Percentiles rank a stretch among this genome's conserved stretches.
Conservation (phyloP, 2,797 vertebrate species). For the Phrynocephalus forsythii region DNA sequence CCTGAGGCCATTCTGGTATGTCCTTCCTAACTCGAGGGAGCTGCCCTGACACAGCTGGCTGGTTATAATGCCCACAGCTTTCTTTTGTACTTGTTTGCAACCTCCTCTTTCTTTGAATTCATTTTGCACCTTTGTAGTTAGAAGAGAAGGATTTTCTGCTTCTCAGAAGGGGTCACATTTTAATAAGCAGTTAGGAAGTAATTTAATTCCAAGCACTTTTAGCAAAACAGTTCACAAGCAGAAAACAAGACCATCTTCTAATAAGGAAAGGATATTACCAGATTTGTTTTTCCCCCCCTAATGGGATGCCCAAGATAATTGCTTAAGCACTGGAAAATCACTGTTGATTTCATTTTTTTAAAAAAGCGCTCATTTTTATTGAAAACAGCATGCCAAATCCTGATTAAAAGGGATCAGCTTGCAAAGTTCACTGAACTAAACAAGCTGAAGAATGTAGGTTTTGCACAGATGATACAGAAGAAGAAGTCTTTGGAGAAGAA, state of each 20-base stretch:
- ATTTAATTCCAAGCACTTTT: constrained; percentile 30
- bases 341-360: constrained; percentile 5
- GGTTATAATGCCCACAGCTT: neutral
- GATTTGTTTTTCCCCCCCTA: constrained; percentile 1
- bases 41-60: neutral
- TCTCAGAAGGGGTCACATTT: constrained; percentile 28
- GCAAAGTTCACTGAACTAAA: neutral
- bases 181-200: neutral
- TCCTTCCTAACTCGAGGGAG: neutral
- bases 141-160: neutral
- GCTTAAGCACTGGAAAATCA: constrained; percentile 38
- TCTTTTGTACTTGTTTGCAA: neutral
- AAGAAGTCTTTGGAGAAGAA: constrained; percentile 8
- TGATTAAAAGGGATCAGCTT: constrained; percentile 19
- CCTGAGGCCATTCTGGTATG: accelerated
- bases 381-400: constrained; percentile 4
- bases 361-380: constrained; percentile 26
- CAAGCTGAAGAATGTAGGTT: neutral
- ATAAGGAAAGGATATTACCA: constrained; percentile 3
- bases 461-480: neutral
- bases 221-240: constrained; percentile 4
- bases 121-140: neutral
- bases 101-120: constrained; percentile 1
- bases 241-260: constrained; percentile 26
- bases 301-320: constrained; percentile 10